Percentiles rank a stretch among this genome's conserved stretches.
These are phyloP conservation scores for Paradoxurus hermaphroditus DNA, from an alignment of 2,113 vertebrate genomes.

Conservation along the genomic window DNA sequence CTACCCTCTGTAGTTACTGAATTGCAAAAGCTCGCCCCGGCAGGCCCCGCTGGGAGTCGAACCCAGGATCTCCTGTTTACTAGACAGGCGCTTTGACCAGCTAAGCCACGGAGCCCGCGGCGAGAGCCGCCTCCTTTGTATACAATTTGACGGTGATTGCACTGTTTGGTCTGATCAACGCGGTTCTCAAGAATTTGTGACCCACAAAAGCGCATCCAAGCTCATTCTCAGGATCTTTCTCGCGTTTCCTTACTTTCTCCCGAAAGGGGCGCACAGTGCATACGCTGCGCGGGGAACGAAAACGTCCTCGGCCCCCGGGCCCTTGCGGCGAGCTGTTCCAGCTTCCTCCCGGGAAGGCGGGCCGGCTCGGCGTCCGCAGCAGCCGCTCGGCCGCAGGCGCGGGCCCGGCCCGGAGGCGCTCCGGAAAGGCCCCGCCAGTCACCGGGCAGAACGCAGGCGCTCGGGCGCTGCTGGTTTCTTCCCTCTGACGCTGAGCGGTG, in stretches of 20 bases:
- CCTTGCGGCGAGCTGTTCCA: no score
- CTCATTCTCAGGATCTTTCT: background rate
- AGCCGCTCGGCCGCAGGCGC: no score
- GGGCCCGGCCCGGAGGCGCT: no score
- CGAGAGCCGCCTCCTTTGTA: accelerated
- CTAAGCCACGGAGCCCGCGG: background rate
- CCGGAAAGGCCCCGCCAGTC: background rate
- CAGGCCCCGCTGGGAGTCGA: background rate
- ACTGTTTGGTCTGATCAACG: no score
- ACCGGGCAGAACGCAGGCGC: background rate
- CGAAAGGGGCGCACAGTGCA: background rate
- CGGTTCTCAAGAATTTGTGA: background rate
- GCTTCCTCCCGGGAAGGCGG: no score
- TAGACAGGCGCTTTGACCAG: constrained; percentile 12
- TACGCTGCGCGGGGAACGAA: background rate
- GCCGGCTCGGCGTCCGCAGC: no score
- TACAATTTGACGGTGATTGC: background rate
- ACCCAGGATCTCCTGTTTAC: constrained; percentile 33
- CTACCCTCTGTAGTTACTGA: no score
- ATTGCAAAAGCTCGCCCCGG: accelerated
- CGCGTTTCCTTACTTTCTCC: background rate
- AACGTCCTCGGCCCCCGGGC: no score
- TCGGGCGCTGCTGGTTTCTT: background rate
- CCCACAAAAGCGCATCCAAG: background rate
- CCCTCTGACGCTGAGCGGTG: no score